Percentiles rank a stretch among this genome's conserved stretches.
phyloP scores from a whole-genome alignment of 2,113 vertebrate genomes.

The Tachysurus fulvidraco region DNA sequence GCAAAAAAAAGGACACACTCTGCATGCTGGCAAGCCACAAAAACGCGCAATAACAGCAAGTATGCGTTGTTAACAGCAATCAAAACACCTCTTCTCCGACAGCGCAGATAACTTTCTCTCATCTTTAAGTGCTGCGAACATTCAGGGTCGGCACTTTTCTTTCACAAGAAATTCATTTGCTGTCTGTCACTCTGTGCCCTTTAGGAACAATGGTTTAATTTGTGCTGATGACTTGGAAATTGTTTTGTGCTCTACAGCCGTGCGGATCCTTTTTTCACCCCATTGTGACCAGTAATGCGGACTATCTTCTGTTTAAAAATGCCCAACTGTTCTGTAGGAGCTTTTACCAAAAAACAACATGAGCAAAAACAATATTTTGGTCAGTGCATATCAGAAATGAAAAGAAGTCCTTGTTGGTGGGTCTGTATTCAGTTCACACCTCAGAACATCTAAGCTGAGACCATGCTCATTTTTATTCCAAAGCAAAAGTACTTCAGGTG shows the following conservation, averaged over 20 bases:
- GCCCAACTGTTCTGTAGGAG: not conserved
- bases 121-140: constrained; percentile 14
- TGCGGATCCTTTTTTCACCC: not conserved
- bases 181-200: constrained; percentile 36
- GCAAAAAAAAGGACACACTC: constrained; percentile 17
- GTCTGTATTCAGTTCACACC: constrained; percentile 23
- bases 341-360: not conserved
- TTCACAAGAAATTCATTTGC: constrained; percentile 24
- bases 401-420: not conserved
- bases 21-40: not conserved
- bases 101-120: not conserved
- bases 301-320: not conserved
- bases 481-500: constrained; percentile 6
- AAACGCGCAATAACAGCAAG: constrained; percentile 24
- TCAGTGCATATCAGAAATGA: not conserved
- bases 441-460: not conserved
- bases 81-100: constrained; percentile 38
- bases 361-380: not conserved
- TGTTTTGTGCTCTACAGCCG: constrained; percentile 11
- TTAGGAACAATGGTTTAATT: constrained; percentile 24
- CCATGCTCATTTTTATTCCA: not conserved
- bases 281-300: not conserved
- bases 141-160: constrained; percentile 4
- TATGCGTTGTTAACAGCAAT: constrained; percentile 31
- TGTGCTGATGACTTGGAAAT: constrained; percentile 26